These are phyloP conservation scores for Periophthalmus modestus DNA, from an alignment of 2,113 vertebrate species.

Conservation along the genomic window DNA sequence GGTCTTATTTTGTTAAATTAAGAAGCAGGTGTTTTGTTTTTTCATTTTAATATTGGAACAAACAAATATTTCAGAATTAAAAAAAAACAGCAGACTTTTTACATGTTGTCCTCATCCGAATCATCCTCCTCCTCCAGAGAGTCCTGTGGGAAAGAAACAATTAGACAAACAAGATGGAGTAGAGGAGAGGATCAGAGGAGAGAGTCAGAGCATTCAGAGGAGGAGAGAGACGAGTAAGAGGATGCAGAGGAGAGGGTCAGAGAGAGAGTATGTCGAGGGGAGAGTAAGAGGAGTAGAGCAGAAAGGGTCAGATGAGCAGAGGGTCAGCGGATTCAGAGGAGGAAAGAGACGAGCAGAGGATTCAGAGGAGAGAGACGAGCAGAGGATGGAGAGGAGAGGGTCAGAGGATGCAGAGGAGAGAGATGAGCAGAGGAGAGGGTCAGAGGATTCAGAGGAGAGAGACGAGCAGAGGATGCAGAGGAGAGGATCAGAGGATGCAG, in stretches of 20 bases:
- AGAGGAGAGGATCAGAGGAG: background rate
- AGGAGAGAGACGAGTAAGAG: too few relatives aligned
- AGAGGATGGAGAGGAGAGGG: background rate
- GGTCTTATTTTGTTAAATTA: background rate
- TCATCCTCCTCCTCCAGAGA: slow-evolving; percentile 98
- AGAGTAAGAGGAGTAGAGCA: background rate
- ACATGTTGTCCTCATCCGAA: slow-evolving; percentile 99
- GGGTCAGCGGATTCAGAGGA: too few relatives aligned
- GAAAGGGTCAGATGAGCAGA: background rate
- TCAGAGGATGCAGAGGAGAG: too few relatives aligned
- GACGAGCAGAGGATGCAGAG: too few relatives aligned
- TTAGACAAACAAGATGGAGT: too few relatives aligned
- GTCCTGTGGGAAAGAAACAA: slow-evolving; percentile 77
- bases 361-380: background rate
- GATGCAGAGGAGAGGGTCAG: too few relatives aligned
- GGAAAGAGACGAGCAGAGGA: too few relatives aligned
- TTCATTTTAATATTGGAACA: slow-evolving; percentile 29
- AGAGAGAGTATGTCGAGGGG: background rate
- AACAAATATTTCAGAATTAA: background rate
- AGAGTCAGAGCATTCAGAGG: too few relatives aligned
- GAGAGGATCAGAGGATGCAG: background rate
- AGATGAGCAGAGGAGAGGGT: too few relatives aligned
- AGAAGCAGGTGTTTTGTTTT: background rate
- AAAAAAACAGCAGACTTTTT: slow-evolving; percentile 46
- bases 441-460: background rate